Base-by-base conservation (phyloP, 2,113 vertebrate species). In the Plecturocebus donacophilus region DNA sequence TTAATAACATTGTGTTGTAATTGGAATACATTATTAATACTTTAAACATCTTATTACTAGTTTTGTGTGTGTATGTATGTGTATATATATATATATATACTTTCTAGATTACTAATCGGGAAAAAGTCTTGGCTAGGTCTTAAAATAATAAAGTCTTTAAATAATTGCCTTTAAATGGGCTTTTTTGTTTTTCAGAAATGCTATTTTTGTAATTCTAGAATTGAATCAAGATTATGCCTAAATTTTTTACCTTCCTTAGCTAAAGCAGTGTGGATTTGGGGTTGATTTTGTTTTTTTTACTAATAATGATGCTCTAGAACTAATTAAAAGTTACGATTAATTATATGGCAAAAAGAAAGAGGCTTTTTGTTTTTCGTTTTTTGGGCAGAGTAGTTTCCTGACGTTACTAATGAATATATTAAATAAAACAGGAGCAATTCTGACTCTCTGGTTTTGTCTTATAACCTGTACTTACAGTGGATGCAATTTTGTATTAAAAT, bases 401-500 rank as follows among this genome's bases (percentile, higher is more conserved):
- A 81, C 32, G 93, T 47, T 92, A 66, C 52, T 90, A 75, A 61
- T 40, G 0, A 0, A 75, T 56, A 85, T 47, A 88, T 56, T 90
- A 45, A 81, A 56, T 95, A 95, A 38, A 96, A 66, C 68, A 70
- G 47, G 30, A 97, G 89, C 97, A 83, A 27, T 68, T 75, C 91
- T 45, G 70, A 45, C 47, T 92, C 88, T 94, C 92, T 97, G 76
- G 94, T 0, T 61, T 94, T 98, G 52, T 88, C 96, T 40, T 96
- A 64, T 92, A 90, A 94, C 87, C 97, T 97, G 32, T 97, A 88
- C 92, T 91, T 90, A 90, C 14, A n/a, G 90, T 88, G 86, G 91
- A 96, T 90, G 97, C 45, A 21, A 92, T 96, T 95, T 95, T 97
- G 30, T 94, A 91, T 97, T 98, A 97, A 98, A 98, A 61, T 95